Base-by-base conservation (phyloP, 2,797 vertebrate genomes). In the Gorsachius magnificus region DNA sequence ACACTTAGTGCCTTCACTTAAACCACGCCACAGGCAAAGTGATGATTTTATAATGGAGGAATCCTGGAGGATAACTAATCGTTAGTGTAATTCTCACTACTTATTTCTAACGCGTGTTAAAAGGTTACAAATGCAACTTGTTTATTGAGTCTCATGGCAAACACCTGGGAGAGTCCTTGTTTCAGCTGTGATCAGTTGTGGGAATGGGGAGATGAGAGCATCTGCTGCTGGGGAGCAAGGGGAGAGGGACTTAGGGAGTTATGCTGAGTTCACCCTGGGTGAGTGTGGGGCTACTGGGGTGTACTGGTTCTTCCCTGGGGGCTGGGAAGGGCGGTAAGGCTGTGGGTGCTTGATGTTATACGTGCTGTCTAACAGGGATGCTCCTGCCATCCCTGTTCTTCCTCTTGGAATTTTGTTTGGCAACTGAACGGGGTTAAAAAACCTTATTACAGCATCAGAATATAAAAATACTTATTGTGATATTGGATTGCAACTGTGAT, bases 291-390 rank as follows among this genome's bases (percentile, higher is more conserved):
- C 1, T 4, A 0, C 38, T 41, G 87, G 81, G 46, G 13, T n/a
- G 5, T 6, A 0, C 68, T 79, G 82, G 17, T 26, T 14, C 15
- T 46, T 6, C 0, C 3, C 16, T 16, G 48, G 64, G 54, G 10
- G 1, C 1, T 26, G 13, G 60, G 82, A 48, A 54, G 51, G 28
- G 19, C 0, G 5, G 36, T 0, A 6, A n/a, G 16, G n/a, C 14
- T 79, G 33, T 9, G 35, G 31, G 24, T 24, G 46, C 6, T 58
- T 1, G 0, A 5, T 10, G 48, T 4, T 28, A 0, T 20, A 5
- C 0, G 1, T 10, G 8, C 5, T 35, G 2, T 9, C 18, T 69
- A 10, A 14, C 2, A 15, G 36, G 19, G 45, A 1, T 87, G 28
- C 7, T 77, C 54, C 54, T 8, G 4, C 3, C 7, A 24, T 2